phyloP scores from a whole-genome alignment of 1,140 invertebrate species.

The Lepidurus arcticus region DNA sequence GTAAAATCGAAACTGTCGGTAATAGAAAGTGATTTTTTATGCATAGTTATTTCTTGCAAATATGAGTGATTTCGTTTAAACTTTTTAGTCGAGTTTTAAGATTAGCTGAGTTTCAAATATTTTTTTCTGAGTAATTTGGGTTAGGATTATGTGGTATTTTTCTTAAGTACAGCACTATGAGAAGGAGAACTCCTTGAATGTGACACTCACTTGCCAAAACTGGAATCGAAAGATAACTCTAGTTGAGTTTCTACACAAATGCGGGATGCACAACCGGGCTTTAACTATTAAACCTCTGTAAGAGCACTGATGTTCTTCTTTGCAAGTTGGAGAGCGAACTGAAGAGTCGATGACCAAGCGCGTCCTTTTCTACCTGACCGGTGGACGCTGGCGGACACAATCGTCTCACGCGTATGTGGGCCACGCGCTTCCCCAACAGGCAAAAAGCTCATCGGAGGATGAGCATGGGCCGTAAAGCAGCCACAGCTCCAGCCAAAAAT shows the following conservation, averaged over 20 bases:
- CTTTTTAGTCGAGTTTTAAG: no score
- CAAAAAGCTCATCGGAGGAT: neutral
- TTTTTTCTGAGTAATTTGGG: no score
- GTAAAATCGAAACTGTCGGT: no score
- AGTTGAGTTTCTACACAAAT: neutral
- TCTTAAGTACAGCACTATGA: neutral
- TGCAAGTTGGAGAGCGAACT: conserved; percentile 14
- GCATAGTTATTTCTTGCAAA: no score
- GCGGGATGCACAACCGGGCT: neutral
- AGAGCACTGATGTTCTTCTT: neutral
- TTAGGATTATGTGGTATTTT: neutral
- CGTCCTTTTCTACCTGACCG: conserved; percentile 3
- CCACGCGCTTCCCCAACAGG: conserved; percentile 20
- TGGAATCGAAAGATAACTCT: no score
- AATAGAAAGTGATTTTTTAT: no score
- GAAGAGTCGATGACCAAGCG: conserved; percentile 17
- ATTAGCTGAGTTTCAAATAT: no score
- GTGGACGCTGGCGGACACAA: conserved; percentile 12
- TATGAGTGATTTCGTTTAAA: no score
- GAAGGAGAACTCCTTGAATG: neutral
- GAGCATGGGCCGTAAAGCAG: neutral
- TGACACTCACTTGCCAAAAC: neutral
- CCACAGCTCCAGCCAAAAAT: neutral
- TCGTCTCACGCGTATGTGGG: conserved; percentile 20
- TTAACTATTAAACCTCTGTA: neutral